Evolutionary conservation across 1,140 invertebrate genomes (phyloP), one percentile per base, ranked within the genome.

Genomic region (Bradysia coprophila): DNA sequence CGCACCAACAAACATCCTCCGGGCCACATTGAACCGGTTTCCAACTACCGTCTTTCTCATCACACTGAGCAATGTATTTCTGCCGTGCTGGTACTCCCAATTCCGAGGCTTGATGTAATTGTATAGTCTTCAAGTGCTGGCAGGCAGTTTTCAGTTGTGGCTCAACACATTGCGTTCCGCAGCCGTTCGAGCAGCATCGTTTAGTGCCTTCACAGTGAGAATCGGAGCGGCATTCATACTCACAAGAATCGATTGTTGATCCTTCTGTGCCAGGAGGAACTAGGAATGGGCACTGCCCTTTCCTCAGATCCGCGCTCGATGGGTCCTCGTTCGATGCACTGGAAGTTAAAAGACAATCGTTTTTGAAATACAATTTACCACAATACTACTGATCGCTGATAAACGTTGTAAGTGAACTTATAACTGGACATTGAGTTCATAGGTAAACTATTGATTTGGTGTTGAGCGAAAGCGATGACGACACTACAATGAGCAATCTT

Each of bases 1-100:
- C 86, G 61, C 89, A 93, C 88, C 88, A 92, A 55, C 89, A 94
- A 47, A 78, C 69, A 6, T 75, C 76, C 22, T 72, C 72, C 5
- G 73, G 69, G 0, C 71, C 68, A 54, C 89, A 94, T 51, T 93
- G 89, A 4, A 85, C 74, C 2, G 69, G 57, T 40, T 78, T 70
- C 60, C 81, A 94, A 16, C 70, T 71, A 4, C 88, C 88, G 38
- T 80, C 74, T 1, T 64, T 58, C 43, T 76, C 72, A 8, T 62
- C 50, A 59, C 89, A 94, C 23, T 75, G 68, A 0, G 88, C 88
- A 22, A 88, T 75, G 51, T 84, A 88, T 22, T 74, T 75, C 47
- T 79, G 68, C 5, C 72, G 64, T 0, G 75, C 76, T 0, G 80
- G 79, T 36, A 77, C 76, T 1, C 81, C 79, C 11, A 72, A 71